Percentiles rank a stretch among this genome's conserved stretches.
Evolutionary conservation across 2,113 vertebrate genomes (phyloP).

Genomic region (Heliornis fulica): DNA sequence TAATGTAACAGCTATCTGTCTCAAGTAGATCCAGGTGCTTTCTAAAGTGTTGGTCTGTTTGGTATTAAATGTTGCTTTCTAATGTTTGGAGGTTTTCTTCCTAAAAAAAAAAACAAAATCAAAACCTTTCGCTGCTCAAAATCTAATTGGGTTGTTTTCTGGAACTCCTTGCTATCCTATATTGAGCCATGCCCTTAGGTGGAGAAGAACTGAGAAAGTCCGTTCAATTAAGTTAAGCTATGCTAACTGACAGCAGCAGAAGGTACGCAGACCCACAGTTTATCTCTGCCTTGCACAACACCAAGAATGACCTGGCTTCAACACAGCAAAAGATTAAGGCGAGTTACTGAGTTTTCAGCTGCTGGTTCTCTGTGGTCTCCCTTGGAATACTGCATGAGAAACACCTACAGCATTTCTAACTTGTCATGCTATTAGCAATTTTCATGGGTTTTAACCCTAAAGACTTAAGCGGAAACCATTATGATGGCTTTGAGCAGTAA

Average conservation of each 20-base stretch:
- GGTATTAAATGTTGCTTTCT: not conserved
- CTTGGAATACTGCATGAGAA: conserved; percentile 49
- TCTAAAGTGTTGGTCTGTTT: not conserved
- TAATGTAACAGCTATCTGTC: not conserved
- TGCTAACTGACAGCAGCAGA: conserved; percentile 1
- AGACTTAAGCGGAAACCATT: conserved; percentile 60
- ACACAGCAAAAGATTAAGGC: not conserved
- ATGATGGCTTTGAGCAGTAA: conserved; percentile 59
- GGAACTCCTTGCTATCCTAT: not conserved
- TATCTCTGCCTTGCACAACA: not conserved
- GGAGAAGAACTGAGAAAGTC: not conserved
- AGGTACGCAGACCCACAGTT: not conserved
- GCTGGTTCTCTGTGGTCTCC: conserved; percentile 26
- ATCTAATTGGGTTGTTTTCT: not conserved
- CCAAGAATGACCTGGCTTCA: conserved; percentile 16
- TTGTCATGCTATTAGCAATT: conserved; percentile 64
- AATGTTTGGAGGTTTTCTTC: not conserved
- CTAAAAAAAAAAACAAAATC: too few species aligned
- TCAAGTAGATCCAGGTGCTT: not conserved
- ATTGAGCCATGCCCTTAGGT: not conserved
- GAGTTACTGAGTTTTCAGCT: conserved; percentile 4
- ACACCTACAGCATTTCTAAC: conserved; percentile 51
- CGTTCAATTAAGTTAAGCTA: not conserved
- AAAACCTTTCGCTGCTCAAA: not conserved
- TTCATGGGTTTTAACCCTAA: conserved; percentile 72